Conservation (phyloP, 2,888 invertebrate genomes). For the Petrophora chlorosata region DNA sequence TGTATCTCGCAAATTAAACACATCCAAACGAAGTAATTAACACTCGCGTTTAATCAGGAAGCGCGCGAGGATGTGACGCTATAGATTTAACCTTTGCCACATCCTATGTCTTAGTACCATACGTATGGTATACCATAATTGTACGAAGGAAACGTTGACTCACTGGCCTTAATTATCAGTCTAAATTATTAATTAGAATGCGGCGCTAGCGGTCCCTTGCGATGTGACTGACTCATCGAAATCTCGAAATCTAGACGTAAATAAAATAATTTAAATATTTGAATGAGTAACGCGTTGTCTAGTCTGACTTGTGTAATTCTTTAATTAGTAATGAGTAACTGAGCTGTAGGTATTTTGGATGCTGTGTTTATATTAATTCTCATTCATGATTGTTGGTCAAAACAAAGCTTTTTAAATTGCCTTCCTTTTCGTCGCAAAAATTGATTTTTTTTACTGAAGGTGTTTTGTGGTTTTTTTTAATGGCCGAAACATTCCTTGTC, state of each 20-base stretch:
- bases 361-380: too few species aligned
- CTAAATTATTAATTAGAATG: conserved; percentile 5
- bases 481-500: too few species aligned
- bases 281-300: conserved; percentile 13
- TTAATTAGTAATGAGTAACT: too few species aligned
- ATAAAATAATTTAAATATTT: conserved; percentile 22
- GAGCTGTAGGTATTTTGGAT: too few species aligned
- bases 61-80: conserved; percentile 75
- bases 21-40: conserved; percentile 66
- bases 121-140: conserved; percentile 52
- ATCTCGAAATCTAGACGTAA: conserved; percentile 27
- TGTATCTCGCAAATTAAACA: conserved; percentile 46
- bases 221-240: conserved; percentile 17
- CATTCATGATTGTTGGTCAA: too few species aligned
- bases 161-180: conserved; percentile 38
- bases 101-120: conserved; percentile 75
- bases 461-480: too few species aligned
- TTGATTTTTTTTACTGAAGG: too few species aligned
- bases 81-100: conserved; percentile 80
- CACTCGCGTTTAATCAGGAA: conserved; percentile 72
- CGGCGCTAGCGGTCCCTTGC: conserved; percentile 36
- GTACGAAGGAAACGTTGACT: conserved; percentile 57
- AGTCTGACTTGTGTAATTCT: conserved; percentile 1
- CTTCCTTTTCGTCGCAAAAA: too few species aligned
- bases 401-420: too few species aligned